Conservation (phyloP, 2,797 vertebrate genomes). For the Pagetopsis macropterus region DNA sequence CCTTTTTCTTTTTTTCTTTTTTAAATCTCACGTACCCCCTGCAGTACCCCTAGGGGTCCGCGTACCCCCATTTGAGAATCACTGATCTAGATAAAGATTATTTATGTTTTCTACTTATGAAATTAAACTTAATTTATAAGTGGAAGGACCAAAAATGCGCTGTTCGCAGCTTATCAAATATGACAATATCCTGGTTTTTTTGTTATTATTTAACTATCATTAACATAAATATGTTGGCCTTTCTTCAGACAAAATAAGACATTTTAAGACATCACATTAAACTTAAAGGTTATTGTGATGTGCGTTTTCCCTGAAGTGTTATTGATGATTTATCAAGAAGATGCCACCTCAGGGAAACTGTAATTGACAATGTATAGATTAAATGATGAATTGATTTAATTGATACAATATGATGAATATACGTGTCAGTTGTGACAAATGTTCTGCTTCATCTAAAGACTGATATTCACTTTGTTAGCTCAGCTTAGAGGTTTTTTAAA, state of each 20-base stretch:
- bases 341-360: neutral
- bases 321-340: neutral
- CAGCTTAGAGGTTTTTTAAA: neutral
- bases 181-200: neutral
- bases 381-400: neutral
- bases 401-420: too few relatives aligned
- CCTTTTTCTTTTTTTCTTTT: too few relatives aligned
- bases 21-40: too few relatives aligned
- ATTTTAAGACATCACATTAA: neutral
- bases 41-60: too few relatives aligned
- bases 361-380: neutral
- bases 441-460: neutral
- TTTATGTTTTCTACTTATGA: neutral
- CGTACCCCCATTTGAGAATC: too few relatives aligned
- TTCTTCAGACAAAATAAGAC: neutral
- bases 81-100: slow-evolving; percentile 15
- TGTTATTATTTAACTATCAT: neutral
- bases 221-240: neutral
- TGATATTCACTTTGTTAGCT: slow-evolving; percentile 9
- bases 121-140: neutral
- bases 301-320: neutral
- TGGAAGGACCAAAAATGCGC: neutral
- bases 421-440: neutral
- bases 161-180: neutral
- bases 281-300: neutral